Evolutionary conservation across 2,113 vertebrate species (phyloP).

Genomic region (Varanus komodoensis): DNA sequence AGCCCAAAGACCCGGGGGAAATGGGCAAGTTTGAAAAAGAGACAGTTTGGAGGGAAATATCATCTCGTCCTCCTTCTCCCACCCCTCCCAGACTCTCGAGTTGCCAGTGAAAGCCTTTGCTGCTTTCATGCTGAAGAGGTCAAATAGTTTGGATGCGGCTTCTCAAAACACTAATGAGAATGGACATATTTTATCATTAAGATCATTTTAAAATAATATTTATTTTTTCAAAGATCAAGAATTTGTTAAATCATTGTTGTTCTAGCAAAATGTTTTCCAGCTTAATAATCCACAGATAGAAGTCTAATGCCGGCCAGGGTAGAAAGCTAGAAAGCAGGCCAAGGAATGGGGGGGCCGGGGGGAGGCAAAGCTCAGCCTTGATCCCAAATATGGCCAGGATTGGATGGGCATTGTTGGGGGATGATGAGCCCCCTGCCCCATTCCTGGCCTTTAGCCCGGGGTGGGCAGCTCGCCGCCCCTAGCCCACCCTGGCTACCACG

Average conservation of each 20-base stretch:
- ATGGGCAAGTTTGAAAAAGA: constrained; percentile 29
- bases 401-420: too few species aligned
- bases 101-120: background rate
- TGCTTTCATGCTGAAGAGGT: background rate
- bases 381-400: background rate
- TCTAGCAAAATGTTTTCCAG: background rate
- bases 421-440: background rate
- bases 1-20: constrained; percentile 22
- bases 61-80: background rate
- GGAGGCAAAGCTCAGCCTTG: background rate
- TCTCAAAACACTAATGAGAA: background rate
- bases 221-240: constrained; percentile 5
- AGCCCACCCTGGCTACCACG: too few species aligned
- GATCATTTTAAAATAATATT: constrained; percentile 13
- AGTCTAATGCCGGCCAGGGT: background rate
- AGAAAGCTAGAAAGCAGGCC: background rate
- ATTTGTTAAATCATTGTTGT: background rate
- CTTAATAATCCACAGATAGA: background rate
- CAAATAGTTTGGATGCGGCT: background rate
- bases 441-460: too few species aligned
- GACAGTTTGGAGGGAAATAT: background rate
- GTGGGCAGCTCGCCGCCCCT: too few species aligned
- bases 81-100: background rate
- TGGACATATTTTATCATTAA: constrained; percentile 7
- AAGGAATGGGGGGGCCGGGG: background rate